Evolutionary conservation across 2,797 vertebrate genomes (phyloP), one percentile per base, ranked within the genome.

Genomic region (Gadopsis bispinosus): DNA sequence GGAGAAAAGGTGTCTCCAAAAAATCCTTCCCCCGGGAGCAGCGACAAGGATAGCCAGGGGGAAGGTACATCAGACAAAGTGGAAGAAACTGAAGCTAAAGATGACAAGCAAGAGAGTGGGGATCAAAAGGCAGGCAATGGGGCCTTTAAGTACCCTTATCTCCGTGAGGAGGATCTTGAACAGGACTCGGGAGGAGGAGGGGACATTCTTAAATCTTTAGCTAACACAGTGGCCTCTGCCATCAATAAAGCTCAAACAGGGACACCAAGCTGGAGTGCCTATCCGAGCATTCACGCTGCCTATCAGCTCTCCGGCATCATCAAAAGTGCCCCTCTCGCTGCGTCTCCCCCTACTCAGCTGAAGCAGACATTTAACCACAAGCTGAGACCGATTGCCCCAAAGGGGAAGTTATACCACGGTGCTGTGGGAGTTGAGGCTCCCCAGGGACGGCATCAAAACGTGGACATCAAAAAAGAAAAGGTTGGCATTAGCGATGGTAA

Each of bases 221-320:
- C 99, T 92, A 99, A 99, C 84, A 99, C 98, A 0, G 98, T 99
- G 79, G 98, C 98, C 50, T 98, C 98, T 26, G 98, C 98, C 88
- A 99, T 99, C 94, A 99, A 99, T 88, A 99, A 99, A 93, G 98
- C 98, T 89, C 98, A 99, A 85, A 99, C 98, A 0, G 98, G 98
- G 66, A 98, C 98, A 0, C 98, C 98, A 7, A 99, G 97, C 93
- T 99, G 98, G 98, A 99, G 98, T 3, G 98, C 98, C 0, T 99
- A 99, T 72, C 98, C 98, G 22, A 99, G 98, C 93, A 99, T 99
- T 84, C 98, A 99, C 0, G 98, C 98, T 0, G 98, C 98, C 82
- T 99, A 99, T 90, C 98, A 99, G 93, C 97, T 99, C 87, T 97
- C 98, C 0, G 98, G 98, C 80, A 95, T 96, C 88, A 94, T 97